Conservation (phyloP, 2,113 vertebrate genomes). For the Dipodomys stephensi region DNA sequence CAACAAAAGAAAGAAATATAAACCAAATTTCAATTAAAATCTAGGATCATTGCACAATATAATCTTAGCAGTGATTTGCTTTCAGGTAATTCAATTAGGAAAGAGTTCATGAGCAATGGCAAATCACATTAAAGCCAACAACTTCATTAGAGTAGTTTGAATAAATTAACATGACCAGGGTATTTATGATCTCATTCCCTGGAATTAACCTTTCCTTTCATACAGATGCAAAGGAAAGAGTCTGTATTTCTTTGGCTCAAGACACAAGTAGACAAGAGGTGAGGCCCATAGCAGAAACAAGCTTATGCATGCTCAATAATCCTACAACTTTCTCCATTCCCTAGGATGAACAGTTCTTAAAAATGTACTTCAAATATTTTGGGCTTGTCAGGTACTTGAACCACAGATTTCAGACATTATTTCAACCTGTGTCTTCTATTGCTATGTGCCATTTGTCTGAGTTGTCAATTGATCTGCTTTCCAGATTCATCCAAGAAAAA, state of each 20-base stretch:
- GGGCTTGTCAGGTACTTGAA: not conserved
- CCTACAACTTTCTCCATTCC: not conserved
- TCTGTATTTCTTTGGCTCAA: not conserved
- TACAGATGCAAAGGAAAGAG: not conserved
- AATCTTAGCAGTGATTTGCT: not conserved
- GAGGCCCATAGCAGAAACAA: not conserved
- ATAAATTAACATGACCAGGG: constrained; percentile 12
- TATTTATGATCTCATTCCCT: not conserved
- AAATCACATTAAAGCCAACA: constrained; percentile 13
- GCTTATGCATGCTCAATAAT: not conserved
- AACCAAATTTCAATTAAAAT: not conserved
- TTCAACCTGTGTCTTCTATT: not conserved
- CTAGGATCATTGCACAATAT: constrained; percentile 23
- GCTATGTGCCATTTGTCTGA: constrained; percentile 24
- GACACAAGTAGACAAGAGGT: not conserved
- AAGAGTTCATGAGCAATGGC: not conserved
- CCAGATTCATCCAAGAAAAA: constrained; percentile 41
- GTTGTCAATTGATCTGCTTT: constrained; percentile 23
- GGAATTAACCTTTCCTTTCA: constrained; percentile 25
- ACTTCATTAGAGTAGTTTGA: not conserved
- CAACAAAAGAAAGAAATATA: not conserved
- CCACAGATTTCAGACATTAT: constrained; percentile 3
- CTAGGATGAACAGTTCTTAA: not conserved
- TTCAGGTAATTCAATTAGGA: constrained; percentile 18
- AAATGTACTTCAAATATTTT: not conserved